A percentile compares a stretch with the other conserved stretches of the same genome.
Evolutionary conservation across 2,888 invertebrate genomes (phyloP).

Genomic region (Conus canariensis): DNA sequence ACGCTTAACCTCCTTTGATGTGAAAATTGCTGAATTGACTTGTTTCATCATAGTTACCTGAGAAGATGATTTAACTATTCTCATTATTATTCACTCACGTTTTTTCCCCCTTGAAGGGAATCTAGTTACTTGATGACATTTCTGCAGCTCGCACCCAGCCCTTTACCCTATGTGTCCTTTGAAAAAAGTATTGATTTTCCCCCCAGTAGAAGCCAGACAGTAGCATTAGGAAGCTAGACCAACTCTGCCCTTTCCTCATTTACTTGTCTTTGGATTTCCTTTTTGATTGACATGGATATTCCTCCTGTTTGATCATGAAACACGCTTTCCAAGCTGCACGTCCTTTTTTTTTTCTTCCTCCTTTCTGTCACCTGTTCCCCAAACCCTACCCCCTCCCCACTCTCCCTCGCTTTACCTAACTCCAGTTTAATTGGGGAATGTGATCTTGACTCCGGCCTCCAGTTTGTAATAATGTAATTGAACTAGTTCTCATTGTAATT

Average conservation of each 20-base stretch:
- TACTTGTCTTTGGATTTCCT: neutral
- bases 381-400: no score
- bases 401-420: no score
- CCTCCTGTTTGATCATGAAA: neutral
- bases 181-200: neutral
- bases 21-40: neutral
- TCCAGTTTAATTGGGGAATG: no score
- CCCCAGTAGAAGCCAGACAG: neutral
- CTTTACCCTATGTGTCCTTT: neutral
- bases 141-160: neutral
- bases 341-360: neutral
- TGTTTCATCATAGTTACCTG: neutral
- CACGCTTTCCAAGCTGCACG: neutral
- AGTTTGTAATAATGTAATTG: no score
- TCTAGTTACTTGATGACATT: neutral
- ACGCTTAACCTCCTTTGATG: neutral
- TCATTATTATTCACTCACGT: neutral
- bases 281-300: neutral
- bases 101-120: neutral
- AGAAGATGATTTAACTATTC: neutral
- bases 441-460: no score
- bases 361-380: neutral
- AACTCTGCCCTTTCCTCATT: neutral
- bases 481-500: no score
- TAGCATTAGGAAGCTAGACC: neutral